phyloP scores from a whole-genome alignment of 2,888 invertebrate genomes.

The Amaurobius ferox region DNA sequence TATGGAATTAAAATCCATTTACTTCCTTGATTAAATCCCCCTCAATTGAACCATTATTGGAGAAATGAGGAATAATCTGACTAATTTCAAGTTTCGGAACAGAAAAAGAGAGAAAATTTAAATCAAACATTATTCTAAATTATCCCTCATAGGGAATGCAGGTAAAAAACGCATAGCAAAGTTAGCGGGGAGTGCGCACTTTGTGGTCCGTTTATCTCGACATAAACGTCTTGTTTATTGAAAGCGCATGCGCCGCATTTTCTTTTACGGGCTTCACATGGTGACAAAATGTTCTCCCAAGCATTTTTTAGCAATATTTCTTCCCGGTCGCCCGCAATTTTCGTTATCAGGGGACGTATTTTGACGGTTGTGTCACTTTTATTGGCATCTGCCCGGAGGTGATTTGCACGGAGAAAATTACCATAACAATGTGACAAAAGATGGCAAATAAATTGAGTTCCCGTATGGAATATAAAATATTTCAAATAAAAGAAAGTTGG shows the following conservation, averaged over 20 bases:
- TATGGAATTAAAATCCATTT: too few species aligned
- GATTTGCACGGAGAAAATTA: not conserved
- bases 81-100: too few species aligned
- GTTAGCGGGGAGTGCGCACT: not conserved
- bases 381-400: not conserved
- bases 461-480: too few species aligned
- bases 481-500: too few species aligned
- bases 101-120: too few species aligned
- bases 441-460: too few species aligned
- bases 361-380: not conserved
- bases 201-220: not conserved
- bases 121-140: not conserved
- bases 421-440: not conserved
- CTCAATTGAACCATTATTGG: too few species aligned
- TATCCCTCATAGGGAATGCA: not conserved
- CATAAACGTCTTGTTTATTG: slow-evolving; percentile 40
- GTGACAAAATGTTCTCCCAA: slow-evolving; percentile 21
- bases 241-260: slow-evolving; percentile 11
- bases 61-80: too few species aligned
- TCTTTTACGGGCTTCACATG: slow-evolving; percentile 30
- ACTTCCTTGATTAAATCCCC: too few species aligned
- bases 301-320: not conserved
- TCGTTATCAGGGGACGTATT: slow-evolving; percentile 18
- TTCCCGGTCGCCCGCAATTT: not conserved
- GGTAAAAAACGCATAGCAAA: not conserved